Conservation (phyloP, 2,888 invertebrate genomes). For the Eurytoma adleriae region DNA sequence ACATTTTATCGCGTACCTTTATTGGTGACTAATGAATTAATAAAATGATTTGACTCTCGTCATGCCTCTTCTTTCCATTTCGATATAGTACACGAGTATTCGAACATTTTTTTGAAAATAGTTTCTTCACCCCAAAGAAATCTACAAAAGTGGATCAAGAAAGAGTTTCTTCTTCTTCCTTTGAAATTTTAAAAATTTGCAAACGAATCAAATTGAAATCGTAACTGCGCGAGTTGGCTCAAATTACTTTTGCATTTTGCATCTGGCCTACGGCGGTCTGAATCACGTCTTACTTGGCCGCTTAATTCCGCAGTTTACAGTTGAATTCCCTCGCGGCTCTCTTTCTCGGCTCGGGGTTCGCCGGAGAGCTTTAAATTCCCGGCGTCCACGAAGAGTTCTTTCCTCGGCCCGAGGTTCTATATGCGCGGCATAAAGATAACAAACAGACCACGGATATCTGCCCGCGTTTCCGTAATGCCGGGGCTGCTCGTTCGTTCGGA, state of each 20-base stretch:
- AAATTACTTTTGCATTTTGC: conserved; percentile 17
- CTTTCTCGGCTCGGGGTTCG: not conserved
- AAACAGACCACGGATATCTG: conserved; percentile 25
- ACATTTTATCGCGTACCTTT: no score
- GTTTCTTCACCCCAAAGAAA: no score
- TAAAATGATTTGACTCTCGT: no score
- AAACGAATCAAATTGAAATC: no score
- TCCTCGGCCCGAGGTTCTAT: conserved; percentile 11
- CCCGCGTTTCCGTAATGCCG: not conserved
- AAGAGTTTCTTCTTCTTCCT: no score
- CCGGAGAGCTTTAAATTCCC: conserved; percentile 23
- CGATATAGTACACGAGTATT: no score
- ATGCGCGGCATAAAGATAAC: conserved; percentile 46
- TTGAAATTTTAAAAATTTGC: no score
- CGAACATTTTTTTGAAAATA: no score
- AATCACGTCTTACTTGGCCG: conserved; percentile 66
- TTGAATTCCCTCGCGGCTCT: conserved; percentile 25
- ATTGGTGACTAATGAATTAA: no score
- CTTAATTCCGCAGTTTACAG: conserved; percentile 68
- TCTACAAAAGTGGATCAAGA: no score
- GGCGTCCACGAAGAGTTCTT: conserved; percentile 6
- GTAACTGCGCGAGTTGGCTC: not conserved
- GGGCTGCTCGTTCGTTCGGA: not conserved
- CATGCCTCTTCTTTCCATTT: no score
- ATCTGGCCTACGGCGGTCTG: conserved; percentile 62